Conservation (phyloP, 2,888 invertebrate species). For the Drosophila meridionalis region DNA sequence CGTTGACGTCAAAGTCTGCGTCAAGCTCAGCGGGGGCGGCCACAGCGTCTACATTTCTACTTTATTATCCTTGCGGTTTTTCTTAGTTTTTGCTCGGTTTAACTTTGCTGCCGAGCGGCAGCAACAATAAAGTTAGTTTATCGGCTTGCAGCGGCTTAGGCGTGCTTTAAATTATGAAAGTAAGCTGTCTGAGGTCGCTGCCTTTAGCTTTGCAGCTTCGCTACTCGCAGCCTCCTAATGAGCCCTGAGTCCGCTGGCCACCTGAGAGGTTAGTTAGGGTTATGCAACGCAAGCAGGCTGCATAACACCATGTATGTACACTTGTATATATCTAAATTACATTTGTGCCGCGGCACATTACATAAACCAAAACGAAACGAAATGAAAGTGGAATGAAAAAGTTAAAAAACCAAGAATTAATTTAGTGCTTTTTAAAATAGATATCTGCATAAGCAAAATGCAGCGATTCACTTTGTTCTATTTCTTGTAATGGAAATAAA, state of each 20-base stretch:
- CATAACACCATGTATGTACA: constrained; percentile 3
- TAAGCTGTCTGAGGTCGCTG: constrained; percentile 57
- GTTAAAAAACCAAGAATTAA: constrained; percentile 2
- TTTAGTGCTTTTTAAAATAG: constrained; percentile 43
- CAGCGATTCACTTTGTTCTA: constrained; percentile 36
- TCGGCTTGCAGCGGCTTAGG: constrained; percentile 62
- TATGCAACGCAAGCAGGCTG: constrained; percentile 33
- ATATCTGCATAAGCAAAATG: constrained; percentile 52
- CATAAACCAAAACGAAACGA: constrained; percentile 6
- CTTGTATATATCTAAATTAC: constrained; percentile 8
- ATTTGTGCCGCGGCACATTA: constrained; percentile 1
- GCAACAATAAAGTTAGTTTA: constrained; percentile 59
- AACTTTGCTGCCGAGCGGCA: constrained; percentile 44
- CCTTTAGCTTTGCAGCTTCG: constrained; percentile 8
- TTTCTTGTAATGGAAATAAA: constrained; percentile 12
- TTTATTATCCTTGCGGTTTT: constrained; percentile 74
- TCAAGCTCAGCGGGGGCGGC: constrained; percentile 22
- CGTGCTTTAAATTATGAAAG: constrained; percentile 71
- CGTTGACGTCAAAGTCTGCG: constrained; percentile 48
- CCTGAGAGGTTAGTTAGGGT: constrained; percentile 3
- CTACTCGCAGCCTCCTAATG: constrained; percentile 31
- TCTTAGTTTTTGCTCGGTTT: constrained; percentile 62
- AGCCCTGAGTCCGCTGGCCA: not conserved
- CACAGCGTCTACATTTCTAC: constrained; percentile 53
- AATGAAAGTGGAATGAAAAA: constrained; percentile 4